Evolutionary conservation across 1,140 invertebrate genomes (phyloP).

Genomic region (Cryptotermes secundus): DNA sequence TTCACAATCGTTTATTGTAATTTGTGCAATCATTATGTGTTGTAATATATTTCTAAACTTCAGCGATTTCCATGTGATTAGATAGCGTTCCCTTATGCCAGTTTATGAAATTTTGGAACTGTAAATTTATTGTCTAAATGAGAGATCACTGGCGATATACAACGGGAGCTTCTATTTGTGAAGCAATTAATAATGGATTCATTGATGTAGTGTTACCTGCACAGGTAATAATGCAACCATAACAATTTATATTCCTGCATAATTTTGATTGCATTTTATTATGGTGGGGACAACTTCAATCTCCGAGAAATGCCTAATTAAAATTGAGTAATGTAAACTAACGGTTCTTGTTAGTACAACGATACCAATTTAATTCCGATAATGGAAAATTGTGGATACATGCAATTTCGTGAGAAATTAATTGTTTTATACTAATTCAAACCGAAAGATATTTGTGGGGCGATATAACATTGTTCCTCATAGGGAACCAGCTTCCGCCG

Average conservation of each 20-base stretch:
- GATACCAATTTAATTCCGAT: constrained; percentile 7
- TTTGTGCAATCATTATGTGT: too few relatives aligned
- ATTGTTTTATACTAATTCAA: not conserved
- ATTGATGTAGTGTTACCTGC: not conserved
- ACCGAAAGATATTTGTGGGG: too few relatives aligned
- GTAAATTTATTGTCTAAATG: too few relatives aligned
- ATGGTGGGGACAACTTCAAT: not conserved
- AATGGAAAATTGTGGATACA: not conserved
- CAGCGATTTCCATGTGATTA: too few relatives aligned
- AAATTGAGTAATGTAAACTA: not conserved
- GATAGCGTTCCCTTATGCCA: not conserved
- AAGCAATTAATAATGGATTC: not conserved
- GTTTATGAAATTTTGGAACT: not conserved
- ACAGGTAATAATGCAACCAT: not conserved
- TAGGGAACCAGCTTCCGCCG: too few relatives aligned
- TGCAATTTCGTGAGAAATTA: not conserved
- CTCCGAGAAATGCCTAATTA: not conserved
- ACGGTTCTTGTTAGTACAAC: not conserved
- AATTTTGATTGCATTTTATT: not conserved
- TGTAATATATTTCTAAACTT: too few relatives aligned
- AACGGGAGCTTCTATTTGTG: constrained; percentile 7
- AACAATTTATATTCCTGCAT: not conserved
- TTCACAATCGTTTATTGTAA: too few relatives aligned
- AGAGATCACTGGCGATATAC: not conserved
- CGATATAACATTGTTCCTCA: too few relatives aligned